Percentiles rank a stretch among this genome's conserved stretches.
Evolutionary conservation across 2,888 invertebrate genomes (phyloP).

Genomic region (Erynnis tages): DNA sequence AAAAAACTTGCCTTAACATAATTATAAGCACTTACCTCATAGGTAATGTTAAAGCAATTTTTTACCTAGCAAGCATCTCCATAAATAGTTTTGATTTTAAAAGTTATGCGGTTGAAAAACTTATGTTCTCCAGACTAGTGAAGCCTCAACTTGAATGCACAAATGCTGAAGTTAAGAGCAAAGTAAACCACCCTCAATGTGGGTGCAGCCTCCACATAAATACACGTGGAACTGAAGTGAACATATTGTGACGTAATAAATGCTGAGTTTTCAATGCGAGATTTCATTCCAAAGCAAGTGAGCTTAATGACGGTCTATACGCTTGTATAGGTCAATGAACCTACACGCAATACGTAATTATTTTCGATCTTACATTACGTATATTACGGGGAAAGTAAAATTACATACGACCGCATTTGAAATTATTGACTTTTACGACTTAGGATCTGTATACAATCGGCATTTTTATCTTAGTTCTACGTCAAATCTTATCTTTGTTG

Average conservation of each 20-base stretch:
- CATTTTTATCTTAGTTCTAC: background rate
- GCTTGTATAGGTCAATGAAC: conserved; percentile 5
- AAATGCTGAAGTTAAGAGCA: background rate
- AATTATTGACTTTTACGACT: background rate
- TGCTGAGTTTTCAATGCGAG: conserved; percentile 4
- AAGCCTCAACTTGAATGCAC: background rate
- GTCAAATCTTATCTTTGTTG: conserved; percentile 6
- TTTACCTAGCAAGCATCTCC: too few species aligned
- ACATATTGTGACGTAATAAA: background rate
- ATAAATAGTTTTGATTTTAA: too few species aligned
- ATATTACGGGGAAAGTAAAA: background rate
- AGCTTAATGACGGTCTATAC: background rate
- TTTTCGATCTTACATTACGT: background rate
- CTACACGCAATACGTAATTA: conserved; percentile 1
- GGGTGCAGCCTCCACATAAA: background rate
- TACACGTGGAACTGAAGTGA: background rate
- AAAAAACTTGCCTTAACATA: too few species aligned
- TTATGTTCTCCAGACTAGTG: too few species aligned
- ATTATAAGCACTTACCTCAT: too few species aligned
- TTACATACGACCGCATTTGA: background rate
- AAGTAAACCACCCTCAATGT: background rate
- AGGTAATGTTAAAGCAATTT: too few species aligned
- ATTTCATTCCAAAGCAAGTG: conserved; percentile 2
- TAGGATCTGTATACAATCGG: background rate
- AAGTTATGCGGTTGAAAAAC: too few species aligned